Base-by-base conservation (phyloP, 1,140 invertebrate genomes). In the Contarinia nasturtii region DNA sequence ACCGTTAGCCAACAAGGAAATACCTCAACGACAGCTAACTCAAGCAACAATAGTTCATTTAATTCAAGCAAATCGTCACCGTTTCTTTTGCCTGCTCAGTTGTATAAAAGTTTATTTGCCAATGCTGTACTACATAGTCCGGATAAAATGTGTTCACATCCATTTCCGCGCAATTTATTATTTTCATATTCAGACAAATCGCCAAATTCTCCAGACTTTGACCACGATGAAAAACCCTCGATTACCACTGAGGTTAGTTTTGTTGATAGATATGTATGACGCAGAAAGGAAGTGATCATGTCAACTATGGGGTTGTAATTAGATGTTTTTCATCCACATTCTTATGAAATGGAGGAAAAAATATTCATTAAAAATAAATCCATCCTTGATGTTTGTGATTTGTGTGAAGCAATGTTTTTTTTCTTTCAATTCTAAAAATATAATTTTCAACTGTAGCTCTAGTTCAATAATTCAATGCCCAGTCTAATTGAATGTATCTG, bases 101-200 rank as follows among this genome's bases (percentile, higher is more conserved):
- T 84, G 50, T 84, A 85, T 57, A 83, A 83, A 59, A 84, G 73
- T 55, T 68, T 84, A 42, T 63, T 84, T 51, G 80, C 79, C 18
- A 82, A 72, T 57, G 75, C 75, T 8, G 73, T 76, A 4, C 61
- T 77, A 4, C 69, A 71, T 38, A 67, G 67, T 50, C 65, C 64
- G 20, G 69, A 67, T 34, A 44, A 44, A 33, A 56, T 65, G 41
- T 53, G 46, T 46, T 45, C 45, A 37, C 50, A 53, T 1, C 57
- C 55, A 40, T 52, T 61, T 44, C 51, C 57, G 38, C 53, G 54
- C 47, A 61, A 63, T 56, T 55, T 63, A 44, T 46, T 63, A 36
- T 61, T 61, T 49, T 57, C 57, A 33, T 51, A 53, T 48, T 49
- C 54, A 10, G 52, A 48, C 10, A 47, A 47, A 41, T 40, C 36